phyloP scores from a whole-genome alignment of 2,113 vertebrate genomes.

The Abramis brama region DNA sequence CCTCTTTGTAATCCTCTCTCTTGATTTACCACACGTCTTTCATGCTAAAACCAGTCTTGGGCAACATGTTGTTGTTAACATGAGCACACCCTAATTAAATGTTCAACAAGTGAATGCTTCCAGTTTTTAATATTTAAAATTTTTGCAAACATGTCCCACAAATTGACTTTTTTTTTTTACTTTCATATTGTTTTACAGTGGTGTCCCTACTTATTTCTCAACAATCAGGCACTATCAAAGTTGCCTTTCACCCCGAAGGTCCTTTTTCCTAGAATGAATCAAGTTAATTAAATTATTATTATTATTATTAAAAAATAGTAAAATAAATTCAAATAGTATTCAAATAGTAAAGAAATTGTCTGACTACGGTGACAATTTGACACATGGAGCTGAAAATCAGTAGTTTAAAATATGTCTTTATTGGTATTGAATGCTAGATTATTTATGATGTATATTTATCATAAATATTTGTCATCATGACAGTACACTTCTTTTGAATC shows the following conservation, averaged over 20 bases:
- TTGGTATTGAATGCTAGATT: neutral
- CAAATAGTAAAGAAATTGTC: neutral
- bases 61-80: neutral
- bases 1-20: neutral
- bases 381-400: neutral
- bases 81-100: neutral
- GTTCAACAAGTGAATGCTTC: neutral
- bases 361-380: neutral
- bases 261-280: neutral
- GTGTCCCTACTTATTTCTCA: neutral
- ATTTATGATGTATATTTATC: neutral
- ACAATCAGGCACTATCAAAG: neutral
- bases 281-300: neutral
- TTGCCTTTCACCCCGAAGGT: neutral
- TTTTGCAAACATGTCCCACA: neutral
- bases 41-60: neutral
- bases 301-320: neutral
- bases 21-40: neutral
- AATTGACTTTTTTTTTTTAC: no score
- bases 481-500: neutral
- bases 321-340: neutral
- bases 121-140: neutral
- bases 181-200: no score
- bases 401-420: neutral
- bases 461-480: neutral